A percentile compares a stretch with the other conserved stretches of the same genome.
phyloP scores from a whole-genome alignment of 2,113 vertebrate species.

The Poecile atricapillus region DNA sequence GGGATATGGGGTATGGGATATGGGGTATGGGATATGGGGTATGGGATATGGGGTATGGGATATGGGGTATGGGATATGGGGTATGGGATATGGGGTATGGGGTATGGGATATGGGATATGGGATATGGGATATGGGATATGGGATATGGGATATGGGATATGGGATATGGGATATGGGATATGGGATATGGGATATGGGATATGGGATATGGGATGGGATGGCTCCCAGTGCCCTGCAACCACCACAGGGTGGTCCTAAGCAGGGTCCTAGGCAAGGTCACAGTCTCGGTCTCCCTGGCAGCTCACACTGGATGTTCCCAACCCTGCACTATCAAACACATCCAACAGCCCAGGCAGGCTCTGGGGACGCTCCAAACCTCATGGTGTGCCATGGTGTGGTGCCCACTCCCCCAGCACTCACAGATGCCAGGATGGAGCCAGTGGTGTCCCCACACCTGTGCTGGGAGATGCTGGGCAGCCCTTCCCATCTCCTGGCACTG shows the following conservation, averaged over 20 bases:
- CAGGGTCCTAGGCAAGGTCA: accelerated
- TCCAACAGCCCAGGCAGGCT: neutral
- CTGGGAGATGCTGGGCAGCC: neutral
- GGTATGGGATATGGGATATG: too few relatives aligned
- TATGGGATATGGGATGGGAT: neutral
- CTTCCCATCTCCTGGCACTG: accelerated
- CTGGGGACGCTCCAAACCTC: neutral
- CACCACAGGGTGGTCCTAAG: neutral
- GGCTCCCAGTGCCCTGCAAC: accelerated
- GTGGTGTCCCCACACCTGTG: accelerated
- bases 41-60: too few relatives aligned
- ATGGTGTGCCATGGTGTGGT: accelerated
- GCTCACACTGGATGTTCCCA: neutral
- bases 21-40: too few relatives aligned
- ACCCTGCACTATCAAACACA: accelerated
- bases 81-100: too few relatives aligned
- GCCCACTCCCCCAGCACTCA: neutral
- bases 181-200: too few relatives aligned
- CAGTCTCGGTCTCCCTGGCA: accelerated
- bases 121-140: too few relatives aligned
- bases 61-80: too few relatives aligned
- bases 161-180: neutral
- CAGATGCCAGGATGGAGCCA: accelerated
- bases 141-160: too few relatives aligned
- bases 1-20: too few relatives aligned